Evolutionary conservation across 2,113 vertebrate species (phyloP).

Genomic region (Dicrurus megarhynchus): DNA sequence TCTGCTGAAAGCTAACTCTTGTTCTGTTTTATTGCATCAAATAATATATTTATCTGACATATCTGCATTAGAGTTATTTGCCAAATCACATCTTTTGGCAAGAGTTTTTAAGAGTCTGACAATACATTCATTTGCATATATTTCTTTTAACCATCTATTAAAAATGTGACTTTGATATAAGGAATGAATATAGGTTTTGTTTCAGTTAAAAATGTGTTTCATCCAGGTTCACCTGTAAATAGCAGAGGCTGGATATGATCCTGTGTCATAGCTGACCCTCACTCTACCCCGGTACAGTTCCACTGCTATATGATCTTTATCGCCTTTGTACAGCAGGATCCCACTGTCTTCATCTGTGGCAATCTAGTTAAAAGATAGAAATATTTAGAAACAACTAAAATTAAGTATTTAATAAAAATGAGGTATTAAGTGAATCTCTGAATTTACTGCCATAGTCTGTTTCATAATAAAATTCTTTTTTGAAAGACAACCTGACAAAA

Average conservation of each 20-base stretch:
- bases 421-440: background rate
- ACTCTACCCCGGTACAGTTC: slow-evolving; percentile 94
- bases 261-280: slow-evolving; percentile 94
- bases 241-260: slow-evolving; percentile 90
- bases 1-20: background rate
- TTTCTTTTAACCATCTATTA: background rate
- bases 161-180: background rate
- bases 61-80: background rate
- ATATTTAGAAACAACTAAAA: background rate
- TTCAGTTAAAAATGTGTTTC: background rate
- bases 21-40: background rate
- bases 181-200: background rate
- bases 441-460: background rate
- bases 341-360: slow-evolving; percentile 97
- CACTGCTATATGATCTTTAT: slow-evolving; percentile 91
- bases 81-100: background rate
- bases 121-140: background rate
- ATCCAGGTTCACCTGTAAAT: slow-evolving; percentile 89
- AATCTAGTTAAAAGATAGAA: slow-evolving; percentile 77
- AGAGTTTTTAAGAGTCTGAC: background rate
- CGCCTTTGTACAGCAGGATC: slow-evolving; percentile 92
- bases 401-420: background rate
- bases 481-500: background rate
- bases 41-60: background rate
- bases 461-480: background rate